These are phyloP conservation scores for Stigmatopora nigra DNA, from an alignment of 2,113 vertebrate species.

Conservation along the genomic window DNA sequence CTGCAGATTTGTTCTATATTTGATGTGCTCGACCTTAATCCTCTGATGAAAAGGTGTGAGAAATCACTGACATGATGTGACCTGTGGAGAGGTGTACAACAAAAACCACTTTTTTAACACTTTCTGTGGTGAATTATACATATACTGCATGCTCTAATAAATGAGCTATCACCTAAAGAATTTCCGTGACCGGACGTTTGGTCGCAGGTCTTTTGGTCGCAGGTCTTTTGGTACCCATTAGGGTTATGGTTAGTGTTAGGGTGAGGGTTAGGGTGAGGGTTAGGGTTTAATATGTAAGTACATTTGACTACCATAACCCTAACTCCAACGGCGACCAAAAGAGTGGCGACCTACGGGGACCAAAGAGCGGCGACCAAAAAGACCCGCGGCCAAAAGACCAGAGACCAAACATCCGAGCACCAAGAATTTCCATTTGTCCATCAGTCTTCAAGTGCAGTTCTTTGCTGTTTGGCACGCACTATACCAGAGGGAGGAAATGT, in stretches of 20 bases:
- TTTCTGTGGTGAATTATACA: not conserved
- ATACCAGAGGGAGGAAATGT: not conserved
- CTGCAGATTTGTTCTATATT: not conserved
- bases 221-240: too few relatives aligned
- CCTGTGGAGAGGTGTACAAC: conserved; percentile 11
- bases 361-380: too few relatives aligned
- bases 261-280: too few relatives aligned
- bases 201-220: too few relatives aligned
- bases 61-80: not conserved
- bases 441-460: conserved; percentile 7
- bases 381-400: too few relatives aligned
- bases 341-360: too few relatives aligned
- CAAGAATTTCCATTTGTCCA: conserved; percentile 20
- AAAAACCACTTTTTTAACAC: conserved; percentile 1
- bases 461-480: not conserved
- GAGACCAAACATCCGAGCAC: too few relatives aligned
- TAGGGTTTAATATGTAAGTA: too few relatives aligned
- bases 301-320: too few relatives aligned
- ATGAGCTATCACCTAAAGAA: not conserved
- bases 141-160: not conserved
- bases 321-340: too few relatives aligned
- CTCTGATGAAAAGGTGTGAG: conserved; percentile 4
- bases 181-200: too few relatives aligned
- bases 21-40: conserved; percentile 14
- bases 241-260: too few relatives aligned